phyloP scores from a whole-genome alignment of 2,888 invertebrate species.

The Gonocerus acuteangulatus region DNA sequence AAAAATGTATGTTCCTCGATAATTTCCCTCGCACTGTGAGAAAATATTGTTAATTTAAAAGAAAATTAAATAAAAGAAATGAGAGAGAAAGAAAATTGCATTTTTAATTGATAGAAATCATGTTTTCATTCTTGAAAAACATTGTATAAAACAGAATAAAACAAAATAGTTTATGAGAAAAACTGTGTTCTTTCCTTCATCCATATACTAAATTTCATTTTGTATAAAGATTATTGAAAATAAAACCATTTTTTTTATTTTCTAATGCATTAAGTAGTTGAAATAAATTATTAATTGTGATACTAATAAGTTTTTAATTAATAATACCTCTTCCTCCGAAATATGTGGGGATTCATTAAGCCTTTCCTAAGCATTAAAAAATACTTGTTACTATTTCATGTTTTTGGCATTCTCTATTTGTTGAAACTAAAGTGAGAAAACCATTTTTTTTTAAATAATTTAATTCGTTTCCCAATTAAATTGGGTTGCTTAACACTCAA shows the following conservation, averaged over 20 bases:
- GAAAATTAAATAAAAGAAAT: constrained; percentile 16
- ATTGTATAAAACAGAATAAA: constrained; percentile 41
- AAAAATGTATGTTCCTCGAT: constrained; percentile 8
- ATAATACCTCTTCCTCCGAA: neutral
- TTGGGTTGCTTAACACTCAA: too few species aligned
- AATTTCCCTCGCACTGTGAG: constrained; percentile 27
- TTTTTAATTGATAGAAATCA: constrained; percentile 18
- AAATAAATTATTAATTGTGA: constrained; percentile 34
- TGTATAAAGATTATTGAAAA: constrained; percentile 19
- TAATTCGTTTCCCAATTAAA: too few species aligned
- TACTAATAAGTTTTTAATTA: constrained; percentile 23
- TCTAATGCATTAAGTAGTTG: constrained; percentile 34
- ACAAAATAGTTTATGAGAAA: constrained; percentile 40
- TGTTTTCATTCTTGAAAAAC: constrained; percentile 30
- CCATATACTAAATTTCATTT: constrained; percentile 13
- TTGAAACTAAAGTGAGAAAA: too few species aligned
- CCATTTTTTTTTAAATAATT: too few species aligned
- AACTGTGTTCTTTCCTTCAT: constrained; percentile 28
- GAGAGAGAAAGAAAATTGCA: constrained; percentile 9
- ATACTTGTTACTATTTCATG: too few species aligned
- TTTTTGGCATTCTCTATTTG: too few species aligned
- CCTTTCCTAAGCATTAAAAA: too few species aligned
- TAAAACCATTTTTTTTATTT: constrained; percentile 25
- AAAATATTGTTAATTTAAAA: constrained; percentile 22
- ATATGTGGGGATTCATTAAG: too few species aligned